These are phyloP conservation scores for Lithobius niger DNA, from an alignment of 1,140 invertebrate species.

Conservation along the genomic window DNA sequence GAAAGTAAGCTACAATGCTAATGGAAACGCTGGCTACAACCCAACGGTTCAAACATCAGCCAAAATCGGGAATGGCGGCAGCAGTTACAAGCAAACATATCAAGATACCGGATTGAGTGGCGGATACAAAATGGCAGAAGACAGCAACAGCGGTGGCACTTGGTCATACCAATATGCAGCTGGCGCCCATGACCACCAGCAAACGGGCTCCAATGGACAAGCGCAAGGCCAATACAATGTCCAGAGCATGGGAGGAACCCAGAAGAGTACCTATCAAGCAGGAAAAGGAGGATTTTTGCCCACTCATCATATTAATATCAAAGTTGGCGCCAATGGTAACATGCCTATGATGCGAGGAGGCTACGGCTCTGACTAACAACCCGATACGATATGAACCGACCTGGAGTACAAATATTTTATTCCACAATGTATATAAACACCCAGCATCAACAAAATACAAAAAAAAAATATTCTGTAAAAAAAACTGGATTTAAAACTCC, in stretches of 20 bases:
- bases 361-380: neutral
- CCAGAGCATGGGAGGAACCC: neutral
- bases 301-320: neutral
- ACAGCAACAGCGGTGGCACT: neutral
- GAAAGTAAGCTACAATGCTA: neutral
- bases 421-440: too few relatives aligned
- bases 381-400: too few relatives aligned
- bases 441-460: too few relatives aligned
- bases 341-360: too few relatives aligned
- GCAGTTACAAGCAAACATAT: too few relatives aligned
- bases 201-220: neutral
- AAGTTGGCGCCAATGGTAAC: neutral
- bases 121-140: neutral
- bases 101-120: too few relatives aligned
- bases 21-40: too few relatives aligned
- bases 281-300: neutral
- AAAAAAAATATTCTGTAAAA: too few relatives aligned
- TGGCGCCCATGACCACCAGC: neutral
- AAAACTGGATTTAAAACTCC: too few relatives aligned
- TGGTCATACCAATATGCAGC: neutral
- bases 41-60: too few relatives aligned
- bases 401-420: too few relatives aligned
- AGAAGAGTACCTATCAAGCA: neutral
- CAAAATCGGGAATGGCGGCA: too few relatives aligned
- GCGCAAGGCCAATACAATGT: neutral